These are phyloP conservation scores for Selene dorsalis DNA, from an alignment of 2,797 vertebrate species.

Conservation along the genomic window DNA sequence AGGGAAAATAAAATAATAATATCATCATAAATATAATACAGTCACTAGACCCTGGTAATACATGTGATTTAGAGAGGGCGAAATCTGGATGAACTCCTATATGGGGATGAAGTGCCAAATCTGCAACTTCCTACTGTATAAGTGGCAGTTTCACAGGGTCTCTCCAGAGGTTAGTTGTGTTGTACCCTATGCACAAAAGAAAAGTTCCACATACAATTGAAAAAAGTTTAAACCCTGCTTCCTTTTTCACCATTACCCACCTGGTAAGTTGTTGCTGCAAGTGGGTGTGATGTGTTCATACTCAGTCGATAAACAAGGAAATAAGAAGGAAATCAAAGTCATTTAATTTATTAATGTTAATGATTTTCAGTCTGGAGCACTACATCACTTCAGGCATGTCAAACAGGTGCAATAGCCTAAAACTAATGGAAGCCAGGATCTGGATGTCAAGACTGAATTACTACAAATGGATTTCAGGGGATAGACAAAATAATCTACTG, in stretches of 20 bases:
- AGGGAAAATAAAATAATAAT: background rate
- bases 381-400: constrained; percentile 12
- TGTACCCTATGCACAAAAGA: background rate
- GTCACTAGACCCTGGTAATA: background rate
- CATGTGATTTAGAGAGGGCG: background rate
- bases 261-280: background rate
- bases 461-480: constrained; percentile 37
- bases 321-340: background rate
- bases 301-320: background rate
- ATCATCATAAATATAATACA: background rate
- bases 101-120: background rate
- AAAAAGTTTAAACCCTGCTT: background rate
- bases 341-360: background rate
- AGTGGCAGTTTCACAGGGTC: background rate
- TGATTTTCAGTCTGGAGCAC: background rate
- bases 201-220: background rate
- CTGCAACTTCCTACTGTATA: background rate
- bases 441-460: constrained; percentile 28
- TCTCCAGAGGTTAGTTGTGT: background rate
- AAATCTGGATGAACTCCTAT: background rate
- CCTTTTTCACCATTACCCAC: background rate
- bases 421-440: constrained; percentile 25
- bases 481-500: constrained; percentile 47
- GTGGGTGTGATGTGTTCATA: background rate
- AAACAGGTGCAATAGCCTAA: constrained; percentile 26